phyloP scores from a whole-genome alignment of 1,140 invertebrate genomes.

The Delia radicum region DNA sequence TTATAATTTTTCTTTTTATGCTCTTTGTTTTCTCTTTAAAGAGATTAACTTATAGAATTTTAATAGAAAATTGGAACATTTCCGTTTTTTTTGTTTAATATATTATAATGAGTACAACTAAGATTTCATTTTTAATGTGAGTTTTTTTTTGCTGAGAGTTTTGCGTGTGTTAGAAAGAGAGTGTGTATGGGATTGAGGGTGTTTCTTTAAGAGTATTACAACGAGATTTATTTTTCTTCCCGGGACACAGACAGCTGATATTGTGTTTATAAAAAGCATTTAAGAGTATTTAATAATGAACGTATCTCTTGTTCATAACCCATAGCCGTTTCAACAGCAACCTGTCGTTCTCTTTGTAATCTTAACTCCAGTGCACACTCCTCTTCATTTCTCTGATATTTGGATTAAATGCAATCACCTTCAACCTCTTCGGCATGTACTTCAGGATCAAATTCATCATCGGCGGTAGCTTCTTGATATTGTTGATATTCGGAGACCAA shows the following conservation, averaged over 20 bases:
- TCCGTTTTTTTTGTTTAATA: conserved; percentile 10
- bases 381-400: conserved; percentile 49
- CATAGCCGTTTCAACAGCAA: conserved; percentile 2
- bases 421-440: conserved; percentile 56
- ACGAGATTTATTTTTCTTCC: not conserved
- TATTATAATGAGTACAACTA: conserved; percentile 7
- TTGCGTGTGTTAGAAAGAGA: not conserved
- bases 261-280: not conserved
- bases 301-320: conserved; percentile 17
- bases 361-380: conserved; percentile 45
- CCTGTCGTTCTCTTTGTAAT: conserved; percentile 12
- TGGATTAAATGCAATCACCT: conserved; percentile 55
- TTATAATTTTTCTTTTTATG: not conserved
- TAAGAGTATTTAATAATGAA: conserved; percentile 21
- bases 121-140: conserved; percentile 2
- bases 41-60: not conserved
- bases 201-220: not conserved
- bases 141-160: not conserved
- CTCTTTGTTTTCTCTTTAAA: not conserved
- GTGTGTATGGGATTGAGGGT: not conserved
- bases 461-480: conserved; percentile 77
- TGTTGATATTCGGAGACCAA: conserved; percentile 87
- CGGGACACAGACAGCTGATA: not conserved
- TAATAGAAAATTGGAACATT: conserved; percentile 6
- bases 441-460: conserved; percentile 71